phyloP scores from a whole-genome alignment of 2,888 invertebrate genomes.

The Troides helena region DNA sequence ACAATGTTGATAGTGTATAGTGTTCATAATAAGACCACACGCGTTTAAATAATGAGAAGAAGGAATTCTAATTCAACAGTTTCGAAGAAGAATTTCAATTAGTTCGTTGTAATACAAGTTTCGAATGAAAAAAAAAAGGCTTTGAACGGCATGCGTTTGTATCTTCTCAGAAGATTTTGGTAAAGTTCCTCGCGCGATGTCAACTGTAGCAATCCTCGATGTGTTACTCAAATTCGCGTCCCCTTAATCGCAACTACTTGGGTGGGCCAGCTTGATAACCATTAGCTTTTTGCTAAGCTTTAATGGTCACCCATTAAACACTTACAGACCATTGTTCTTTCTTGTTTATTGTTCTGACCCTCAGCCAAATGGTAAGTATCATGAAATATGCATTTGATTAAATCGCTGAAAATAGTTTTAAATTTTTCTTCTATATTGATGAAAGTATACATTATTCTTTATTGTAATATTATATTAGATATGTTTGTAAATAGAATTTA shows the following conservation, averaged over 20 bases:
- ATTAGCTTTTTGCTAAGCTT: constrained; percentile 69
- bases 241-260: constrained; percentile 64
- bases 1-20: constrained; percentile 35
- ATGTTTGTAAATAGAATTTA: too few species aligned
- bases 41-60: constrained; percentile 67
- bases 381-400: constrained; percentile 14
- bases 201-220: constrained; percentile 66
- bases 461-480: not conserved
- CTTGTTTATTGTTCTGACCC: constrained; percentile 44
- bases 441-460: not conserved
- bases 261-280: constrained; percentile 70
- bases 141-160: constrained; percentile 66
- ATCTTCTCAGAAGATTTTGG: constrained; percentile 66
- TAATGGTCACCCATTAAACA: constrained; percentile 62
- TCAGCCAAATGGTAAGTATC: constrained; percentile 13
- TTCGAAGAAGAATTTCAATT: constrained; percentile 73
- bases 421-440: not conserved
- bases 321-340: constrained; percentile 54
- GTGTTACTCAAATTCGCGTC: constrained; percentile 69
- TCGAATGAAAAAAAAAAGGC: constrained; percentile 60
- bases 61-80: constrained; percentile 72
- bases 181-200: constrained; percentile 51
- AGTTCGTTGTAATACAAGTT: constrained; percentile 66
- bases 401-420: constrained; percentile 4
- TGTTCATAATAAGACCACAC: constrained; percentile 77